Base-by-base conservation (phyloP, 2,888 invertebrate genomes). In the Brenthis ino region DNA sequence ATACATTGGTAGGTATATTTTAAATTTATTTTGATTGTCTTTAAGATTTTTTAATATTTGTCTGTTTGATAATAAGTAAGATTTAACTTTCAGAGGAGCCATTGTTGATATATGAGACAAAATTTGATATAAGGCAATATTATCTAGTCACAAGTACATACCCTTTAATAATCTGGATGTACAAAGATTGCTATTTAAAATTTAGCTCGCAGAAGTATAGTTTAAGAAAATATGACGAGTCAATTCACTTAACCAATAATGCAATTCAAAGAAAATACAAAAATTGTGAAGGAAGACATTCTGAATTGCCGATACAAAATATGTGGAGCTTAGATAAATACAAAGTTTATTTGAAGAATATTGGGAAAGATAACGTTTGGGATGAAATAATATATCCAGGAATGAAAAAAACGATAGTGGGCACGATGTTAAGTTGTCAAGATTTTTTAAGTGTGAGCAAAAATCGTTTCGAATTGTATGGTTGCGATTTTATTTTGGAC, bases 111-210 rank as follows among this genome's bases (percentile, higher is more conserved):
- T 94, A 97, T 83, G 95, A 96, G 71, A 97, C 97, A 0, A 98
- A 98, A 90, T 98, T 98, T 83, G 98, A 98, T 81, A 97, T 98
- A 73, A 94, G 98, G 11, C 97, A 97, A 86, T 98, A 98, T 94
- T 97, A 97, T 85, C 87, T 98, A 64, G 95, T 97, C 0, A 97
- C 96, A 54, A 96, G 95, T 76, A 95, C 96, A 76, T 94, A 94
- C 75, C 96, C 96, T 0, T 90, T 98, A 63, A 95, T 96, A 0
- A 95, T 98, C 79, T 98, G 97, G 97, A 95, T 97, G 89, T 98
- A 98, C 86, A 95, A 93, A 94, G 88, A 97, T 79, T 96, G 97
- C 79, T 97, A 98, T 80, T 90, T 98, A 64, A 94, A 98, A 73
- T 98, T 98, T 85, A 97, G 98, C 83, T 97, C 96, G 0, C 96